A percentile compares a stretch with the other conserved stretches of the same genome.
Evolutionary conservation across 2,888 invertebrate species (phyloP).

Genomic region (Acanthosepion esculentum): DNA sequence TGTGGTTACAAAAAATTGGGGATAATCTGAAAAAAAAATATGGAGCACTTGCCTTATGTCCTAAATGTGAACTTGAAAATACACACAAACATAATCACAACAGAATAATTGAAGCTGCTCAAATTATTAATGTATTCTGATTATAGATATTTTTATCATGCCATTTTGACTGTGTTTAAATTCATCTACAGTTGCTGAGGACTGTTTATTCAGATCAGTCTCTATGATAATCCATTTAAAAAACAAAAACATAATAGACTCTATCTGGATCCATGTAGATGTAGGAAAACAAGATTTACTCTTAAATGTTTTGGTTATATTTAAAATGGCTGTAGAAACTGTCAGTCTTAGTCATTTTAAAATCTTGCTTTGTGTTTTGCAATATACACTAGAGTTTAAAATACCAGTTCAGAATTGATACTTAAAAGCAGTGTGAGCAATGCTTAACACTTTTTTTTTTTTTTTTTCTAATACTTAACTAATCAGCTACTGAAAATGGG

Average conservation of each 20-base stretch:
- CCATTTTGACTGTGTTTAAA: neutral
- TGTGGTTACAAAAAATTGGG: neutral
- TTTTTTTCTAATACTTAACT: too few relatives aligned
- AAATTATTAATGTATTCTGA: neutral
- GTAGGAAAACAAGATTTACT: neutral
- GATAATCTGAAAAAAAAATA: neutral
- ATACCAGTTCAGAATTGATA: too few relatives aligned
- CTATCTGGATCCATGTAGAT: neutral
- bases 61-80: neutral
- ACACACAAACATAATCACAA: neutral
- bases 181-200: neutral
- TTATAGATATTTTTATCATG: neutral
- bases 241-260: too few relatives aligned
- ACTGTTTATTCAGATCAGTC: neutral
- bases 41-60: neutral
- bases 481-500: too few relatives aligned
- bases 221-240: neutral
- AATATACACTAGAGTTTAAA: too few relatives aligned
- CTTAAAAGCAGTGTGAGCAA: too few relatives aligned
- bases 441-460: too few relatives aligned
- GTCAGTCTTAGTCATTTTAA: too few relatives aligned
- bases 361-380: too few relatives aligned
- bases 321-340: too few relatives aligned
- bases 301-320: neutral
- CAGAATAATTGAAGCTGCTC: neutral